phyloP scores from a whole-genome alignment of 2,797 vertebrate species.

The Peromyscus nudipes region DNA sequence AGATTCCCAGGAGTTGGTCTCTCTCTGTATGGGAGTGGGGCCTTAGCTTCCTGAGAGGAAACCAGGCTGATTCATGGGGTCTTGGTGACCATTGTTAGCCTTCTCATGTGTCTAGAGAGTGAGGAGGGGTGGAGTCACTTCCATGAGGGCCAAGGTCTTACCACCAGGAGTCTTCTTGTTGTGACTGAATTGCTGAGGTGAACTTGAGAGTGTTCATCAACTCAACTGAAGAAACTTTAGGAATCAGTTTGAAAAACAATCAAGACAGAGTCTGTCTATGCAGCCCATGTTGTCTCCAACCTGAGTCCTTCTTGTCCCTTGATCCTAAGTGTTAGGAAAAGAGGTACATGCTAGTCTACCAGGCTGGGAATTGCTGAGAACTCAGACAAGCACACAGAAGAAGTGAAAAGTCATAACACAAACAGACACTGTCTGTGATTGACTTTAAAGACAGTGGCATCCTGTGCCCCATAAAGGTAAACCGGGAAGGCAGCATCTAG shows the following conservation, averaged over 20 bases:
- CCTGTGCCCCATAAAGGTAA: neutral
- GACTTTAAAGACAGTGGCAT: neutral
- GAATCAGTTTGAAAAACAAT: neutral
- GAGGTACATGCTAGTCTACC: neutral
- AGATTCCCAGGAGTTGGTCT: neutral
- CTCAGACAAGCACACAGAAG: fast-evolving
- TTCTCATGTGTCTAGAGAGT: neutral
- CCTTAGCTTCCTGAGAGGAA: neutral
- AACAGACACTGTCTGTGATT: neutral
- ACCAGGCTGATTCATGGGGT: fast-evolving
- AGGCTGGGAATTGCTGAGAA: neutral
- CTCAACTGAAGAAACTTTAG: neutral
- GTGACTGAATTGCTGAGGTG: neutral
- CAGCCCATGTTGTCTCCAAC: neutral
- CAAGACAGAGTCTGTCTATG: neutral
- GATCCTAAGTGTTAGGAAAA: neutral
- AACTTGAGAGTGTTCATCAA: neutral
- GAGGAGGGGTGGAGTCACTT: too few relatives aligned
- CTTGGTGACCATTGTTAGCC: fast-evolving
- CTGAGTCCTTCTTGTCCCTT: neutral
- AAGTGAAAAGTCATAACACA: too few relatives aligned
- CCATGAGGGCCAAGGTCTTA: fast-evolving
- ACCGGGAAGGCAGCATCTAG: neutral
- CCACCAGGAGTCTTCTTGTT: fast-evolving
- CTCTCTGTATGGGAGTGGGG: neutral